Conservation (phyloP, 2,797 vertebrate species). For the Rhabdomys pumilio region DNA sequence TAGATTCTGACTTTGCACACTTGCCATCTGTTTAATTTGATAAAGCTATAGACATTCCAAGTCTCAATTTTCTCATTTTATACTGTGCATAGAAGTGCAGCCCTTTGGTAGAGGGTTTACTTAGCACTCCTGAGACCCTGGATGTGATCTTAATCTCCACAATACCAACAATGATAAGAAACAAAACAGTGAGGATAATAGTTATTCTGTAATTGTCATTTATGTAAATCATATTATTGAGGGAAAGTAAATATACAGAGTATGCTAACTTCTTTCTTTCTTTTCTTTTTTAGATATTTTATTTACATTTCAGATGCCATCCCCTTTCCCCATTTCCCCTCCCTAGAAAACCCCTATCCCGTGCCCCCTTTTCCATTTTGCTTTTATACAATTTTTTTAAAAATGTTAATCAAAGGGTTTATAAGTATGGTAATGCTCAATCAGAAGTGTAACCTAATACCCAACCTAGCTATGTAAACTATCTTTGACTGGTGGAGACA, state of each 20-base stretch:
- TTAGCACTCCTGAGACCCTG: neutral
- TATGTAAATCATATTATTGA: conserved; percentile 15
- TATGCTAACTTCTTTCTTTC: neutral
- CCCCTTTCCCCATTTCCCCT: too few species aligned
- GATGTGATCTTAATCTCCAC: neutral
- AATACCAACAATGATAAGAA: neutral
- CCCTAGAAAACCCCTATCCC: too few species aligned
- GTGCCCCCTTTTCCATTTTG: too few species aligned
- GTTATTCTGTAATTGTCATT: neutral
- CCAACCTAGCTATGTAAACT: too few species aligned
- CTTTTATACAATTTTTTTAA: too few species aligned
- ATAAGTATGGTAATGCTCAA: too few species aligned
- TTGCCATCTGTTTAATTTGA: conserved; percentile 39
- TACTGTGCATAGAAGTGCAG: neutral
- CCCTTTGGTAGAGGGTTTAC: neutral
- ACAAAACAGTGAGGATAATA: neutral
- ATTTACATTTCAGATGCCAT: too few species aligned
- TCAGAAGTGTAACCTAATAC: too few species aligned
- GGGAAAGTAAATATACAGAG: neutral
- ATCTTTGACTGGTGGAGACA: too few species aligned
- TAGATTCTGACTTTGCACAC: neutral
- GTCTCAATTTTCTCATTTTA: conserved; percentile 52
- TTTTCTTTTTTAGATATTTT: too few species aligned
- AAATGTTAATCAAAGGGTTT: too few species aligned
- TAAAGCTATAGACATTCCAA: neutral